Evolutionary conservation across 2,797 vertebrate species (phyloP).

Genomic region (Eulemur rubriventer): DNA sequence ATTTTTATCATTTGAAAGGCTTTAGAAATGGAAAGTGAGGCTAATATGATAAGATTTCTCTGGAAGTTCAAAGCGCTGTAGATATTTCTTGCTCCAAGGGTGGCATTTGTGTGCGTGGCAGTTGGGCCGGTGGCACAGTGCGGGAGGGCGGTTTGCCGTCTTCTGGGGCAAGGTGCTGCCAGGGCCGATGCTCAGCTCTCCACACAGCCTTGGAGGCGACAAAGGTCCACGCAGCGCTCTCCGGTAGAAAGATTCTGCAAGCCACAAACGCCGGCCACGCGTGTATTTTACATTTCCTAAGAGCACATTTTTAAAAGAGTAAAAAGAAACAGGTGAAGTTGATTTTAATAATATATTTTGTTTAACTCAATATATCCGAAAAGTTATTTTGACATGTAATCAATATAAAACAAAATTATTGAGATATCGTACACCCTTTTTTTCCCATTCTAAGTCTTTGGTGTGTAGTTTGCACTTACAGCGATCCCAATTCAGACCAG

Average conservation of each 20-base stretch:
- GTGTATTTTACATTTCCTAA: neutral
- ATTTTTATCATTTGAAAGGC: slow-evolving; percentile 79
- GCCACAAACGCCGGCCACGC: neutral
- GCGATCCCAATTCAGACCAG: neutral
- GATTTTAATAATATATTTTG: neutral
- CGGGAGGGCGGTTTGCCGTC: neutral
- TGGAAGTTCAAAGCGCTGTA: slow-evolving; percentile 44
- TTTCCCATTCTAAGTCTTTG: neutral
- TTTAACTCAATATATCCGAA: neutral
- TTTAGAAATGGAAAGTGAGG: slow-evolving; percentile 63
- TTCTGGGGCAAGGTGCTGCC: neutral
- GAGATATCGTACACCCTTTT: neutral
- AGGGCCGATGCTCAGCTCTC: neutral
- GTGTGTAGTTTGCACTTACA: neutral
- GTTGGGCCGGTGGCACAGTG: neutral
- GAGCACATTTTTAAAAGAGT: neutral
- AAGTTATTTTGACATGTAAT: neutral
- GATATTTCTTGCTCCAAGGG: slow-evolving; percentile 41
- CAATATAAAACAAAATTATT: neutral
- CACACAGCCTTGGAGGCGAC: neutral
- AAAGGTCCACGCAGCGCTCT: neutral
- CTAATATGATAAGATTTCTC: slow-evolving; percentile 68
- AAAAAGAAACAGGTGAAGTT: neutral
- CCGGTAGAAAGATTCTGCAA: neutral
- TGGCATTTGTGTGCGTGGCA: neutral